Evolutionary conservation across 2,797 vertebrate genomes (phyloP), one percentile per base, ranked within the genome.

Genomic region (Lithobates pipiens): DNA sequence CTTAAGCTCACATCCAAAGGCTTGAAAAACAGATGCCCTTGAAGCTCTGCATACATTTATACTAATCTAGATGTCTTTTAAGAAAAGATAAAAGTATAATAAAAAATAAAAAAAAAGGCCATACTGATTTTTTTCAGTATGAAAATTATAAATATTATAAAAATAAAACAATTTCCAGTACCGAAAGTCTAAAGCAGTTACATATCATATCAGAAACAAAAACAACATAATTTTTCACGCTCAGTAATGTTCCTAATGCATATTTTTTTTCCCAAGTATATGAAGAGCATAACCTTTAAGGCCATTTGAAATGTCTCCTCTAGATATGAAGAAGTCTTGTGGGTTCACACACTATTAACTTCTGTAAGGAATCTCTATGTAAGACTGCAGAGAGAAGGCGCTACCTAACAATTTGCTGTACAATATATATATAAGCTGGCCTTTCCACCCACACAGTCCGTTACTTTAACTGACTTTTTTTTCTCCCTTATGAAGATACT

Each of bases 401-500:
- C 39, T 46, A 10, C 61, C 77, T 46, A 76, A 83, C 81, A 83
- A 76, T 74, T 39, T 54, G 21, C 27, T 57, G 32, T 42, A 71
- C 73, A 77, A 84, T 84, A 70, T 77, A 61, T 84, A 70, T 84
- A 77, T 61, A 46, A 8, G 75, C 67, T 84, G 82, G 82, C 75
- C 75, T 78, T 85, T 79, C 69, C 76, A 79, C 34, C 76, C 39
- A 79, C 69, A 79, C 36, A 63, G 44, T 5, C 76, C 4, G 23
- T 42, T 72, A 27, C 32, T 72, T 50, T 85, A 70, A 85, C 77
- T 25, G 77, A 54, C 25, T 65, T 91, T 95, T 95, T 93, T 95
- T 93, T 94, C 90, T 93, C 91, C 92, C 94, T 96, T 94, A 96
- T 94, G 95, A 95, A 95, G 94, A 96, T 96, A 95, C 96, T 98